Evolutionary conservation across 2,113 vertebrate genomes (phyloP), one percentile per base, ranked within the genome.

Genomic region (Epinephelus fuscoguttatus): DNA sequence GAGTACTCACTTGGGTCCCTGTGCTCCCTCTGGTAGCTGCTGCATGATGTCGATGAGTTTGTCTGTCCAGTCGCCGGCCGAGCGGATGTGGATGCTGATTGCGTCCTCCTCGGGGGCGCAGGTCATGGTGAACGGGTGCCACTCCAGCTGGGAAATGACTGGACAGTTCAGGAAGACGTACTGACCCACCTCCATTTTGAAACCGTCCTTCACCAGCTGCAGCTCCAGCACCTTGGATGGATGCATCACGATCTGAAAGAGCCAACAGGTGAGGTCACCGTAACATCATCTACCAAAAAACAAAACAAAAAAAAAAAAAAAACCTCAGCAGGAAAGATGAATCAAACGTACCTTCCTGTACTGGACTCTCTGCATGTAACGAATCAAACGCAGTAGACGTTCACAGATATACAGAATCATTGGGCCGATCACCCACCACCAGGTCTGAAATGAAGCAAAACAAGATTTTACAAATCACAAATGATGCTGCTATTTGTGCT

Each of bases 111-210:
- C 97, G 0, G 97, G 97, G 0, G 97, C 97, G 0, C 97, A 99
- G 77, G 97, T 99, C 95, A 98, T 96, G 84, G 98, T 98, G 93
- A 98, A 98, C 6, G 98, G 97, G 68, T 99, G 97, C 98, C 97
- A 98, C 90, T 99, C 97, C 75, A 98, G 93, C 12, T 79, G 80
- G 23, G 97, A 99, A 90, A 98, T 93, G 21, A 90, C 70, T 0
- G 97, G 96, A 80, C 97, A 99, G 89, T 98, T 98, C 92, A 99
- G 83, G 0, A 98, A 99, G 80, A 98, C 94, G 56, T 98, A 98
- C 84, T 98, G 97, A 5, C 98, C 98, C 76, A 98, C 97, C 23
- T 97, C 97, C 97, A 98, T 98, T 62, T 67, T 94, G 88, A 98
- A 98, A 4, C 96, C 97, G 7, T 69, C 91, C 93, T 97, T 98